Evolutionary conservation across 1,140 invertebrate genomes (phyloP), one percentile per base, ranked within the genome.

Genomic region (Diachasma alloeum): DNA sequence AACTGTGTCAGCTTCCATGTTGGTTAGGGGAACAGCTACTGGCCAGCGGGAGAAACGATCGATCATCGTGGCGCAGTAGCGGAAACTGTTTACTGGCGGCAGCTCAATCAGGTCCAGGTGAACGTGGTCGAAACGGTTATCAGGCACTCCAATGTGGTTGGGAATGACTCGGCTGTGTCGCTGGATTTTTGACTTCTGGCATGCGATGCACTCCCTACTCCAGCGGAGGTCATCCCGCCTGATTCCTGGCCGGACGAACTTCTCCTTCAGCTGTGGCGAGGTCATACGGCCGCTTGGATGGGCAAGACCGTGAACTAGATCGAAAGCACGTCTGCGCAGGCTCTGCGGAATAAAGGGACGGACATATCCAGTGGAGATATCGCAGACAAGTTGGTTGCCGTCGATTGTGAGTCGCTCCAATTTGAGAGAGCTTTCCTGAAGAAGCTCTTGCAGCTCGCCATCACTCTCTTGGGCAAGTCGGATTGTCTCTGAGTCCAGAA

Each of bases 231-330:
- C 53, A 63, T 83, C 80, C 36, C 37, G 70, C 8, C 78, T 77
- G 44, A 85, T 79, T 10, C 48, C 46, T 1, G 81, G 81, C 84
- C 85, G 85, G 22, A 85, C 74, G 73, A 73, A 85, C 46, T 76
- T 73, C 48, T 80, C 48, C 15, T 48, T 17, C 4, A 48, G 0
- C 81, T 46, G 36, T 42, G 80, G 74, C 0, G 17, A 37, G 0
- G 84, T 84, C 4, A 72, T 63, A 13, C 72, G 48, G 5, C 59
- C 75, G n/a, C 82, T 81, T 6, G 83, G 82, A 72, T 87, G 86
- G 2, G 83, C 72, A 0, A 83, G 42, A 0, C 68, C 10, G 70
- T 87, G 84, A 0, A 83, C n/a, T 5, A 68, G 6, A 17, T 88
- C 76, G 68, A 86, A 86, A 1, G 74, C 76, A 42, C 19, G 4